phyloP scores from a whole-genome alignment of 2,888 invertebrate species.

The Aethes cnicana region DNA sequence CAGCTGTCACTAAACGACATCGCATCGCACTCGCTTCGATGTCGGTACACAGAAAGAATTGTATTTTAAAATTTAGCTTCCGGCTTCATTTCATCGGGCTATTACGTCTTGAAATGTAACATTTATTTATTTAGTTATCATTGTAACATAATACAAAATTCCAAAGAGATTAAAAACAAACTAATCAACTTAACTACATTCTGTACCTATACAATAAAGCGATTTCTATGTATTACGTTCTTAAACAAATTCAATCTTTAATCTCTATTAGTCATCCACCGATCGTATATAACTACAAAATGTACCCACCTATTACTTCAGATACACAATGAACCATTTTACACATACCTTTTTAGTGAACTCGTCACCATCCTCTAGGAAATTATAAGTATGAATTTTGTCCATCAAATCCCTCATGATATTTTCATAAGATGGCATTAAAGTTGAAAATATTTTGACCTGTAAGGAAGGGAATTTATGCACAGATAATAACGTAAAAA shows the following conservation, averaged over 20 bases:
- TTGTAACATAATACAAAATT: too few species aligned
- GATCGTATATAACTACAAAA: too few species aligned
- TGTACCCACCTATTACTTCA: too few species aligned
- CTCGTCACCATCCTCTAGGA: constrained; percentile 15
- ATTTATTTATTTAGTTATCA: too few species aligned
- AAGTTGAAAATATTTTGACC: not conserved
- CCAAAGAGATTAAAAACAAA: too few species aligned
- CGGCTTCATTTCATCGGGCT: not conserved
- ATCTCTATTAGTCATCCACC: too few species aligned
- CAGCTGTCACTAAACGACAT: constrained; percentile 11
- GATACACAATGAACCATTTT: too few species aligned
- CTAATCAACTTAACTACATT: too few species aligned
- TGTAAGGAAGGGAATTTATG: not conserved
- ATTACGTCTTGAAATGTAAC: not conserved
- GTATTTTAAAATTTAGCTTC: not conserved
- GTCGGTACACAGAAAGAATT: not conserved
- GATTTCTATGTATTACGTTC: too few species aligned
- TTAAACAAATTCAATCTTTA: too few species aligned
- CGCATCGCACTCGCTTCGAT: constrained; percentile 9
- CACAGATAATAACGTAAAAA: not conserved
- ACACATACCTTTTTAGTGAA: constrained; percentile 30
- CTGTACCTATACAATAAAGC: too few species aligned
- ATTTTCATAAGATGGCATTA: constrained; percentile 30
- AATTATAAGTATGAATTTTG: constrained; percentile 41
- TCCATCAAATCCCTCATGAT: constrained; percentile 40